phyloP scores from a whole-genome alignment of 1,140 invertebrate species.

The Sipha flava region DNA sequence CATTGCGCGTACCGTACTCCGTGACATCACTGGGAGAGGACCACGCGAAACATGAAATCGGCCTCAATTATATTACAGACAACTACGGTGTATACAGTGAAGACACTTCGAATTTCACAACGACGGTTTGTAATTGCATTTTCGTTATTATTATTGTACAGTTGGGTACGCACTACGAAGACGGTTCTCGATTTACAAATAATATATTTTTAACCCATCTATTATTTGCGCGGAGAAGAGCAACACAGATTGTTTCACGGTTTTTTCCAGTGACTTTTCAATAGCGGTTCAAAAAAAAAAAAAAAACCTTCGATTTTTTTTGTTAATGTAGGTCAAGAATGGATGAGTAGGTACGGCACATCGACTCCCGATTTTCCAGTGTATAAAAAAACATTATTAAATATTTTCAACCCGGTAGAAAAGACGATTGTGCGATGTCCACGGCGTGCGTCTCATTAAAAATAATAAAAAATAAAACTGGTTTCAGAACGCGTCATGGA shows the following conservation, averaged over 20 bases:
- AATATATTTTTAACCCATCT: neutral
- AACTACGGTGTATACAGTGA: neutral
- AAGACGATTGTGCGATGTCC: neutral
- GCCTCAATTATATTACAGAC: neutral
- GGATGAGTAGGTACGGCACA: neutral
- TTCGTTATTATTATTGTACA: slow-evolving; percentile 21
- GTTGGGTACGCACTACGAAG: too few relatives aligned
- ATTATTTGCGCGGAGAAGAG: neutral
- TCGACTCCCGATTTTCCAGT: neutral
- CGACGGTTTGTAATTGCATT: slow-evolving; percentile 4
- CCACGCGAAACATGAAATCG: neutral
- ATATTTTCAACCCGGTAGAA: too few relatives aligned
- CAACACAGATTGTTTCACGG: neutral
- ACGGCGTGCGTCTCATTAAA: neutral
- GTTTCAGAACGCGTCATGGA: neutral
- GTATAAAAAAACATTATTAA: too few relatives aligned
- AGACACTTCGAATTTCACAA: neutral
- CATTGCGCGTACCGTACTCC: too few relatives aligned
- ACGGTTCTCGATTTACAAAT: neutral
- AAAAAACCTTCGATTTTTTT: neutral
- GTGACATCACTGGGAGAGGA: neutral
- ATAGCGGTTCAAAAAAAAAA: neutral
- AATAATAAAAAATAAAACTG: neutral
- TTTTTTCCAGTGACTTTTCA: neutral
- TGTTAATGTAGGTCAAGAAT: slow-evolving; percentile 16